Evolutionary conservation across 2,888 invertebrate species (phyloP), one percentile per base, ranked within the genome.

Genomic region (Sacculina carcini): DNA sequence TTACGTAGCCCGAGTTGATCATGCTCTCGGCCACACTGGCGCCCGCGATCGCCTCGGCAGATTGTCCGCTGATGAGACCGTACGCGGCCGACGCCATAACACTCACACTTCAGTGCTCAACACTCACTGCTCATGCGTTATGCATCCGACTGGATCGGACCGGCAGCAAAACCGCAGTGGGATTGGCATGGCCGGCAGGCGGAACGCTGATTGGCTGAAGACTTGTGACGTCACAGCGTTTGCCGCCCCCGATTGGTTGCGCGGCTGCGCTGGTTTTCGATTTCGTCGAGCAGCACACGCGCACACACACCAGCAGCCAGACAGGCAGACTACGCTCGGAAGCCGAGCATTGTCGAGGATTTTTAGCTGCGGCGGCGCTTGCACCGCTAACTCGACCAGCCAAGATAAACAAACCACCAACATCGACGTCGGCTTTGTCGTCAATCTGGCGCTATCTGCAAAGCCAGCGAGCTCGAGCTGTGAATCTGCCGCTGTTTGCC

Each of bases 1-100:
- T 52, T 49, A 54, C 56, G 52, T 56, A 56, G 47, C 56, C 56
- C 49, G 54, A 53, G 54, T 56, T 56, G 44, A 56, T 54, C 53
- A 56, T 56, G 52, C 54, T 56, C 55, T 44, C 44, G 44, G 44
- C 44, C 26, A 26, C 44, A 44, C 44, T 44, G 12, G 23, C 44
- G 29, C 44, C 19, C 26, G 16, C 44, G 44, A 28, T 28, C 44
- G 44, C 28, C 12, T 28, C 44, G 9, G 3, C 44, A 16, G 44
- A 9, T n/a, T n/a, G n/a, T n/a, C n/a, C n/a, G 19, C 28, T 28
- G 2, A 28, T 9, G n/a, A 19, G 16, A 12, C 44, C 44, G 44
- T 44, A 44, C 29, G 44, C 19, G 44, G 28, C 44, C 16, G 44
- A 44, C 16, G 44, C 44, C 44, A 44, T 44, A n/a, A n/a, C n/a